These are phyloP conservation scores for Sebastes vulpes DNA, from an alignment of 2,797 vertebrate species.

Conservation along the genomic window DNA sequence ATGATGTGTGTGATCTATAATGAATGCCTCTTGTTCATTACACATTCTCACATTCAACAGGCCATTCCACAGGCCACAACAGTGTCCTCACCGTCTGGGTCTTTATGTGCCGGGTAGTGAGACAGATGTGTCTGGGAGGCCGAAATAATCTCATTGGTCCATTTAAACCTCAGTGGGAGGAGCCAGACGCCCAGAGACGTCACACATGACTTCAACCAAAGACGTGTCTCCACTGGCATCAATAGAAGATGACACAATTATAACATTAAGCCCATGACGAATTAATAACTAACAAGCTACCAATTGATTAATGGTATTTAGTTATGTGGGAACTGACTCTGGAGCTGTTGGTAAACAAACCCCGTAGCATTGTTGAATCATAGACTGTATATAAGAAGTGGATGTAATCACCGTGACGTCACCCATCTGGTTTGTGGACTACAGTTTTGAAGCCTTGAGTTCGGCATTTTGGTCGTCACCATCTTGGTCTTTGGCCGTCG, in stretches of 20 bases:
- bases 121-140: background rate
- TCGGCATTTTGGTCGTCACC: background rate
- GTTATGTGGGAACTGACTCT: background rate
- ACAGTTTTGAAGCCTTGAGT: background rate
- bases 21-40: conserved; percentile 84
- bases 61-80: conserved; percentile 71
- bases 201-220: background rate
- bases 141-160: background rate
- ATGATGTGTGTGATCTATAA: conserved; percentile 87
- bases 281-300: background rate
- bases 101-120: conserved; percentile 33
- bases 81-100: conserved; percentile 43
- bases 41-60: conserved; percentile 84
- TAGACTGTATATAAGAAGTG: too few species aligned
- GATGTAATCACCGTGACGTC: background rate
- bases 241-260: background rate
- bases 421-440: background rate
- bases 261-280: background rate
- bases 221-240: background rate
- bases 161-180: background rate
- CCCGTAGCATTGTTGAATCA: background rate
- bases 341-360: background rate
- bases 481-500: background rate
- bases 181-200: background rate
- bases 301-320: background rate